Evolutionary conservation across 92 coral and sea anemone genomes (phyloP), one percentile per base, ranked within the genome.

Genomic region (Epizoanthus illoricatus): DNA sequence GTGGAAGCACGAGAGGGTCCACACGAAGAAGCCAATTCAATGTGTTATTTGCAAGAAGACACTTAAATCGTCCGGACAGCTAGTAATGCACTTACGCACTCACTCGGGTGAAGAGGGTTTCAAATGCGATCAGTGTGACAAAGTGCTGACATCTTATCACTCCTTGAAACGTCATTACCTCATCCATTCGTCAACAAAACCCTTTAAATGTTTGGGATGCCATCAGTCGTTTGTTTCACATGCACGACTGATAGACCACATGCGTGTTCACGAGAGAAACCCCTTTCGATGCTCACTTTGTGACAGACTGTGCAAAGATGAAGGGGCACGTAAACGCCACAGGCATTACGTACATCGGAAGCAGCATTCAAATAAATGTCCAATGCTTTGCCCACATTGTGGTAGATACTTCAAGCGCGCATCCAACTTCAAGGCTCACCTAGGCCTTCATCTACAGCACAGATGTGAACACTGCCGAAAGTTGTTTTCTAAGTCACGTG

Each of bases 171-270:
- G 70, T 3, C 70, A 65, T 16, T 15, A 16, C 17, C 70, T 65
- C 8, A 24, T 65, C 17, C 70, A 65, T 19, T 65, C 70, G 70
- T 65, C 70, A 11, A 13, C 70, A 23, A 65, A 65, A 28, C 70
- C 70, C 70, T 65, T 23, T 24, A 65, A 65, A 28, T 65, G 70
- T 39, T 23, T 23, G 40, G 70, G 42, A 4, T 65, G 70, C 40
- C 70, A 65, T 7, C 12, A 20, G 18, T 28, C 70, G 3, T 65
- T 65, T 65, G 70, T 65, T 15, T 65, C 70, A 24, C 70, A 65
- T 28, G 70, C 70, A 65, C 70, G 70, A 23, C 40, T 65, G 18
- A 65, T 65, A 65, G 70, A 65, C 18, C 70, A 65, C 43, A 65
- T 65, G 69, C 69, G 69, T 21, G 69, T 65, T 4, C 69, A 65